A percentile compares a stretch with the other conserved stretches of the same genome.
Conservation (phyloP, 1,140 invertebrate genomes). For the Triops longicaudatus region DNA sequence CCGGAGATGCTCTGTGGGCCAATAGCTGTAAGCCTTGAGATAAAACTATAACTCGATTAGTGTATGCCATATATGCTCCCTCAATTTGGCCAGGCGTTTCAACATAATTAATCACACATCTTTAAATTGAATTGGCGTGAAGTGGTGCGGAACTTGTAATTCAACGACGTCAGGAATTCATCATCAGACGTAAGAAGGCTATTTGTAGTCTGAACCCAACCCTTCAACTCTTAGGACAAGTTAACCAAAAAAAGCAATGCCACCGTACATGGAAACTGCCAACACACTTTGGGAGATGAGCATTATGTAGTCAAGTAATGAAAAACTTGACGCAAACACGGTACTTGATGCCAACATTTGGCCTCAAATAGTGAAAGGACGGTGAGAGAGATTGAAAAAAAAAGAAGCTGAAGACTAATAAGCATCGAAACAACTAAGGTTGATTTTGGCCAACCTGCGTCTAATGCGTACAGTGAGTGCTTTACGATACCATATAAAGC, state of each 20-base stretch:
- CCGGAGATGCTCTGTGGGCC: neutral
- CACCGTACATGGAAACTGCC: neutral
- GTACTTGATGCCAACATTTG: neutral
- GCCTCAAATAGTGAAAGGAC: neutral
- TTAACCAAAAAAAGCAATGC: neutral
- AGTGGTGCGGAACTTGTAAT: no score
- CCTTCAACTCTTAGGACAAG: slow-evolving; percentile 3
- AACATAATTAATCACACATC: neutral
- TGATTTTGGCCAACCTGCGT: no score
- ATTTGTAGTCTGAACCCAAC: neutral
- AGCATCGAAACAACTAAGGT: no score
- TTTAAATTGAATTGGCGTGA: no score
- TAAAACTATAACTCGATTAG: neutral
- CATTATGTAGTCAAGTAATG: neutral
- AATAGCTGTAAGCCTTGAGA: neutral
- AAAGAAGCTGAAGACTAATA: neutral
- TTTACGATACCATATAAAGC: no score
- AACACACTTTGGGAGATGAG: neutral
- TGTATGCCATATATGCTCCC: neutral
- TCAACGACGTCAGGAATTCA: neutral
- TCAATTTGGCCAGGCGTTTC: neutral
- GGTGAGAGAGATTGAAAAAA: neutral
- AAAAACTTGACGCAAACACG: neutral
- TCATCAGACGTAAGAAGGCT: neutral
- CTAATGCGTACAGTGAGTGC: no score